Conservation (phyloP, 2,888 invertebrate species). For the Phorcus lineatus region DNA sequence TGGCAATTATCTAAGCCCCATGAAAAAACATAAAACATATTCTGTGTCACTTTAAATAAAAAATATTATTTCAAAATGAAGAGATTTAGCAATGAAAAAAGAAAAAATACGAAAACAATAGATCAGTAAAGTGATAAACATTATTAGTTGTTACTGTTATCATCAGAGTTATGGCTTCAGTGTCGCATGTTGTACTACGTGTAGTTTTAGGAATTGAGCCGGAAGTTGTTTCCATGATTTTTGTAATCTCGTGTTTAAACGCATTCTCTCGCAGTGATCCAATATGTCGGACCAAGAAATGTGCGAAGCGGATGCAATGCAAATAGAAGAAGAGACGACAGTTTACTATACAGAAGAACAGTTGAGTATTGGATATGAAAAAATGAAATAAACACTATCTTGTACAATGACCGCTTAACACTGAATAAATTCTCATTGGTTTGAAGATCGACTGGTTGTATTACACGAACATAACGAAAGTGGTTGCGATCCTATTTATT, state of each 20-base stretch:
- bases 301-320: slow-evolving; percentile 34
- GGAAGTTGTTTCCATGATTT: not conserved
- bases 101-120: too few relatives aligned
- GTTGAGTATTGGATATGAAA: slow-evolving; percentile 42
- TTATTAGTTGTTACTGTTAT: too few relatives aligned
- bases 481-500: too few relatives aligned
- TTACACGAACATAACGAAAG: too few relatives aligned
- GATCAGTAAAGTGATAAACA: too few relatives aligned
- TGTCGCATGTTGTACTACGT: not conserved
- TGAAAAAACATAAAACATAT: too few relatives aligned
- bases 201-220: not conserved
- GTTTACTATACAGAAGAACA: slow-evolving; percentile 42
- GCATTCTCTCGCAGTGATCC: slow-evolving; percentile 2
- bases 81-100: too few relatives aligned
- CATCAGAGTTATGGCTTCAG: not conserved
- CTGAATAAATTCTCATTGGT: too few relatives aligned
- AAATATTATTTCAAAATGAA: too few relatives aligned
- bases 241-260: not conserved
- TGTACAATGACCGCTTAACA: not conserved
- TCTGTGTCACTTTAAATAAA: too few relatives aligned
- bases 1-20: too few relatives aligned
- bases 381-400: slow-evolving; percentile 25
- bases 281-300: slow-evolving; percentile 46
- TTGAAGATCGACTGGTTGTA: too few relatives aligned
- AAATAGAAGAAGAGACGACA: slow-evolving; percentile 32